Evolutionary conservation across 2,888 invertebrate species (phyloP).

Genomic region (Drosophila flavopinicola): DNA sequence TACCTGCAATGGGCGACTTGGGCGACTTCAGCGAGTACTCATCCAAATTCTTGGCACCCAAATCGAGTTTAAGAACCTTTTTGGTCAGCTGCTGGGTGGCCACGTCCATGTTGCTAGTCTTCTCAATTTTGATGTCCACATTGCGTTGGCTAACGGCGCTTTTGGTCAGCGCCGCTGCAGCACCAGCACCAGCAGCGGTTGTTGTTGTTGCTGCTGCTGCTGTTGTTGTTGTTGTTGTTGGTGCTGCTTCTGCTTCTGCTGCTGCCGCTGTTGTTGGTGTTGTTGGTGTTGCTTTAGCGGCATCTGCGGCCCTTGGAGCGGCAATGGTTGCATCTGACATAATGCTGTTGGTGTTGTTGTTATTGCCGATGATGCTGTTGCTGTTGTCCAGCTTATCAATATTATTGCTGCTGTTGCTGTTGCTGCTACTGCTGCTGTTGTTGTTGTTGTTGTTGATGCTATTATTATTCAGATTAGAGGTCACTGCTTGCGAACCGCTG

Average conservation of each 20-base stretch:
- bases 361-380: slow-evolving; percentile 26
- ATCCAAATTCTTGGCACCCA: slow-evolving; percentile 81
- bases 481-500: slow-evolving; percentile 40
- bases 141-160: slow-evolving; percentile 88
- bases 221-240: slow-evolving; percentile 31
- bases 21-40: slow-evolving; percentile 83
- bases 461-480: slow-evolving; percentile 55
- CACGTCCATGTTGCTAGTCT: slow-evolving; percentile 78
- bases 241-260: slow-evolving; percentile 19
- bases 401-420: slow-evolving; percentile 5
- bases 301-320: slow-evolving; percentile 32
- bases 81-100: slow-evolving; percentile 80
- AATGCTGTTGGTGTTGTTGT: slow-evolving; percentile 35
- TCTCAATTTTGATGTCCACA: slow-evolving; percentile 86
- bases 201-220: slow-evolving; percentile 10
- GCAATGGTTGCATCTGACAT: slow-evolving; percentile 53
- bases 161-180: slow-evolving; percentile 51
- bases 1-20: slow-evolving; percentile 83
- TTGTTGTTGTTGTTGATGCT: slow-evolving; percentile 7
- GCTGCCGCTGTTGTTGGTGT: slow-evolving; percentile 30
- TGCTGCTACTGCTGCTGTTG: slow-evolving; percentile 15
- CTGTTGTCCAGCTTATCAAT: slow-evolving; percentile 37
- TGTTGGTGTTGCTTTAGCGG: slow-evolving; percentile 28
- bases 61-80: slow-evolving; percentile 83
- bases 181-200: slow-evolving; percentile 23